These are phyloP conservation scores for Nycticorax nycticorax DNA, from an alignment of 2,113 vertebrate species.

Conservation along the genomic window DNA sequence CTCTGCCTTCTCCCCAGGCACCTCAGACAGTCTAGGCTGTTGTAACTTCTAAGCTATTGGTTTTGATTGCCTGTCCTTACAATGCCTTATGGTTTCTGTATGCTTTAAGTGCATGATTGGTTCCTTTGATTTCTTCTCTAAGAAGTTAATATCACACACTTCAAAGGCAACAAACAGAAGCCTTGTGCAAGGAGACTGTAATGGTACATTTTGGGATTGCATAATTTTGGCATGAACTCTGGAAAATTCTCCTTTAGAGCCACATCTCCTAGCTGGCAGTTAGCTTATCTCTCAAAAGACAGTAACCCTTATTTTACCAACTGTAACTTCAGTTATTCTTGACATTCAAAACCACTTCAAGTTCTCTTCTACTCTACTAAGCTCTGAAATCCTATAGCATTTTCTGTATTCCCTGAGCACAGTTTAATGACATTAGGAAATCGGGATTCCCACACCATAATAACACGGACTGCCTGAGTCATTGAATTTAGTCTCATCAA, in stretches of 20 bases:
- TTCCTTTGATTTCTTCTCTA: conserved; percentile 38
- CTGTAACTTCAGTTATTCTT: neutral
- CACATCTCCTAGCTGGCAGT: neutral
- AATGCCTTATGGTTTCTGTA: neutral
- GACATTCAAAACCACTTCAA: neutral
- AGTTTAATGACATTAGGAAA: neutral
- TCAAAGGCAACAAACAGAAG: conserved; percentile 22
- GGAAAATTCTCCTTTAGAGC: neutral
- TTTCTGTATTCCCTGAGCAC: neutral
- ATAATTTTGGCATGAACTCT: neutral
- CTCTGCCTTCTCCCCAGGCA: neutral
- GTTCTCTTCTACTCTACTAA: neutral
- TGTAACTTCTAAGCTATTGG: neutral
- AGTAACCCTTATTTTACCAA: neutral
- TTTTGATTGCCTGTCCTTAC: conserved; percentile 19
- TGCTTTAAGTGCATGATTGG: neutral
- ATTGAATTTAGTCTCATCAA: neutral
- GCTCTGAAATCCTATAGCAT: neutral
- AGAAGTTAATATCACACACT: neutral
- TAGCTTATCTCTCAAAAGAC: neutral
- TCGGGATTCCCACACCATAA: neutral
- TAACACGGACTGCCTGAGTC: neutral
- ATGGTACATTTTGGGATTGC: neutral
- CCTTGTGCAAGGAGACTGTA: neutral
- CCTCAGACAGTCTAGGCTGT: neutral